These are phyloP conservation scores for Drosophila tanythrix DNA, from an alignment of 2,888 invertebrate species.

Conservation along the genomic window DNA sequence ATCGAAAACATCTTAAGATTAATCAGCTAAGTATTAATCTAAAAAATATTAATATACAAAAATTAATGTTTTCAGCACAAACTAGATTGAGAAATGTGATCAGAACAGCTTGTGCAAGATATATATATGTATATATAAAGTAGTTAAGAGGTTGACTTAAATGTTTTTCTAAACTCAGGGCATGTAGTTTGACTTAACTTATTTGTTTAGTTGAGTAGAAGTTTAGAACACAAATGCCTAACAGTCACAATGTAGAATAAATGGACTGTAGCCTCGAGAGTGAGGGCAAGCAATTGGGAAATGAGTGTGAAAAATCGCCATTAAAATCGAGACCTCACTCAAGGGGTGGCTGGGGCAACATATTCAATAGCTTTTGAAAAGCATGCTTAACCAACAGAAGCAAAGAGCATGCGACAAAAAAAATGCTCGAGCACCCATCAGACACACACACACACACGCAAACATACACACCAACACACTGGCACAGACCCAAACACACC, in stretches of 20 bases:
- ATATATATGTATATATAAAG: neutral
- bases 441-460: slow-evolving; percentile 21
- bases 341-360: slow-evolving; percentile 50
- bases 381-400: slow-evolving; percentile 67
- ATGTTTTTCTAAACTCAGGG: neutral
- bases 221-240: neutral
- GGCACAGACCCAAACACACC: slow-evolving; percentile 14
- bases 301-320: slow-evolving; percentile 74
- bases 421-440: slow-evolving; percentile 56
- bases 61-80: neutral
- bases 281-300: slow-evolving; percentile 41
- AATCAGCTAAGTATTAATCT: neutral
- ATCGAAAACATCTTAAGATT: neutral
- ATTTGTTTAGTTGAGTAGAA: neutral
- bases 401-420: slow-evolving; percentile 41
- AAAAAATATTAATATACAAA: neutral
- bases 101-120: neutral
- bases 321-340: slow-evolving; percentile 51
- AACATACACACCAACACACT: slow-evolving; percentile 1
- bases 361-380: slow-evolving; percentile 77
- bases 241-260: slow-evolving; percentile 4
- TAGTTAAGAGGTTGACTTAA: neutral
- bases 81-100: neutral
- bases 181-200: neutral
- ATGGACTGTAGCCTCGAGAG: slow-evolving; percentile 8